Conservation (phyloP, 2,888 invertebrate species). For the Platycnemis pennipes region DNA sequence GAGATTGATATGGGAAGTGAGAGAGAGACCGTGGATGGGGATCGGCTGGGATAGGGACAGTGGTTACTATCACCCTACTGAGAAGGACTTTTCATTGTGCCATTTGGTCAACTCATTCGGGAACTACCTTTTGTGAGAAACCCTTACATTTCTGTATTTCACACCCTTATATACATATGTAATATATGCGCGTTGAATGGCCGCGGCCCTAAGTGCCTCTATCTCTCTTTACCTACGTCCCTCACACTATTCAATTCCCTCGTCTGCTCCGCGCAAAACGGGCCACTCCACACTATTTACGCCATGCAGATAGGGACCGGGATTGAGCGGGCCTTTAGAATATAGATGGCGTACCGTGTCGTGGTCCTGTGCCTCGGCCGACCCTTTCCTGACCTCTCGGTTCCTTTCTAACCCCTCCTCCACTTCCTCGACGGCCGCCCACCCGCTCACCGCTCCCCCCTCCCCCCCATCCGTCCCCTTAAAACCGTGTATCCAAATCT, state of each 20-base stretch:
- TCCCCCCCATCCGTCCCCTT: neutral
- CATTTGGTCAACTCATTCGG: slow-evolving; percentile 56
- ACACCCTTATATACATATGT: neutral
- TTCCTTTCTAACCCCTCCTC: slow-evolving; percentile 15
- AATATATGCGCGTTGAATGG: neutral
- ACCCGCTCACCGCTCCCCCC: neutral
- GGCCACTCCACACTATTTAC: slow-evolving; percentile 51
- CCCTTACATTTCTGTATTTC: neutral
- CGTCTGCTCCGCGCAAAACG: slow-evolving; percentile 15
- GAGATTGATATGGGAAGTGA: neutral
- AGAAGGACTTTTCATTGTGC: slow-evolving; percentile 39
- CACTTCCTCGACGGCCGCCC: neutral
- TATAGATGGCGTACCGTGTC: slow-evolving; percentile 54
- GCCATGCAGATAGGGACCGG: neutral
- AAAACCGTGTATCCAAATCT: neutral
- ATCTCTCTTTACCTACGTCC: neutral
- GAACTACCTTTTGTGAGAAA: slow-evolving; percentile 30
- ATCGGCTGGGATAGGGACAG: neutral
- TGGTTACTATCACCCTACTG: slow-evolving; percentile 3
- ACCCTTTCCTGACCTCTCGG: slow-evolving; percentile 41
- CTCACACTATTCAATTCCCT: neutral
- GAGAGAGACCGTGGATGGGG: no score
- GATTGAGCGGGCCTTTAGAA: slow-evolving; percentile 38
- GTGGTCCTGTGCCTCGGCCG: slow-evolving; percentile 24
- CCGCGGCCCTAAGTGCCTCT: neutral